phyloP scores from a whole-genome alignment of 64 coral and sea anemone species.

The Stylophora pistillata region DNA sequence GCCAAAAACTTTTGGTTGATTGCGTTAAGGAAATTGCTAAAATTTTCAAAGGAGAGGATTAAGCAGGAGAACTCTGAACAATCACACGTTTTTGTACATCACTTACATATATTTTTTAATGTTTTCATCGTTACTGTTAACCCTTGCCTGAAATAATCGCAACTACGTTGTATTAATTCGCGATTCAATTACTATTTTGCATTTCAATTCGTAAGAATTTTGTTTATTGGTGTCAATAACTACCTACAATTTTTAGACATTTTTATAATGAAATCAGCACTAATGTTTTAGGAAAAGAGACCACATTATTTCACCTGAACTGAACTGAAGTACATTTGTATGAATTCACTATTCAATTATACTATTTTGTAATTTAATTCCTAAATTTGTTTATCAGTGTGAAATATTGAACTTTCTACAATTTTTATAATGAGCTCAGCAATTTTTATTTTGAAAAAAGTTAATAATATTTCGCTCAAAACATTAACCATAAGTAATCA shows the following conservation, averaged over 20 bases:
- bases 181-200: too few relatives aligned
- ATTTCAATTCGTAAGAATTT: too few relatives aligned
- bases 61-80: too few relatives aligned
- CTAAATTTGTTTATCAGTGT: too few relatives aligned
- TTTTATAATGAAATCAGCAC: constrained; percentile 15
- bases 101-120: not conserved
- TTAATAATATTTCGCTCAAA: not conserved
- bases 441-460: constrained; percentile 40
- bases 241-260: too few relatives aligned
- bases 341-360: constrained; percentile 37
- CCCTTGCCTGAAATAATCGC: not conserved
- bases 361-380: constrained; percentile 28
- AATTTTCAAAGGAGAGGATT: too few relatives aligned
- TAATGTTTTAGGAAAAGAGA: constrained; percentile 17
- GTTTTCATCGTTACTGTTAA: not conserved
- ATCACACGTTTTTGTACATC: not conserved
- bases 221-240: too few relatives aligned
- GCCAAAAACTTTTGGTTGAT: too few relatives aligned
- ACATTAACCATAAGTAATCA: constrained; percentile 31
- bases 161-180: constrained; percentile 27
- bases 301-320: constrained; percentile 16
- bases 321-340: constrained; percentile 16
- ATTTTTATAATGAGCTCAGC: constrained; percentile 27
- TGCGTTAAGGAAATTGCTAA: too few relatives aligned
- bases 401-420: too few relatives aligned